Evolutionary conservation across 2,113 vertebrate genomes (phyloP), one percentile per base, ranked within the genome.

Genomic region (Capreolus pygargus): DNA sequence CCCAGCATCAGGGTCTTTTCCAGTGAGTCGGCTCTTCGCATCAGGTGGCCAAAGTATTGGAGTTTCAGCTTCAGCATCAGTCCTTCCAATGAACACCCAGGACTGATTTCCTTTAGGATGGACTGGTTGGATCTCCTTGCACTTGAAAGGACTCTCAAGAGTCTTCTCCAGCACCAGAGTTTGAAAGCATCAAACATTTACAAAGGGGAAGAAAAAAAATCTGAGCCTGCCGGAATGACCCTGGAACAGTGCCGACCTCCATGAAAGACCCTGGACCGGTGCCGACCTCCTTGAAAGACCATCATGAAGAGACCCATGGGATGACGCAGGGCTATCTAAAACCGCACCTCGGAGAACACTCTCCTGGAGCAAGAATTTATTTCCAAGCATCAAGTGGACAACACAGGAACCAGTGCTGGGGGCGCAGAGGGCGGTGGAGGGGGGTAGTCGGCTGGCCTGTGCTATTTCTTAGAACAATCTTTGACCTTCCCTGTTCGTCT

Each of bases 361-460:
- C 30, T 47, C 39, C 23, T 39, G 45, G 21, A 3, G 25, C 0
- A 16, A 27, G 25, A 27, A 58, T 14, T 23, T 15, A 78, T 6
- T 52, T 13, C 84, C 36, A 17, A 1, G 45, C 36, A 13, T 13
- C 8, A 52, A 52, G 10, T 19, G 27, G 52, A 13, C 6, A 6
- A 12, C 6, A 0, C 0, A 3, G 5, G 9, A 15, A 39, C 50
- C 12, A 9, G 2, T 0, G 1, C 8, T 15, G 8, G 17, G 64
- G 64, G 33, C n/a, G 0, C 3, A 13, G 47, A 0, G n/a, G 17
- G 30, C 1, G 1, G 1, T 1, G 33, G 47, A 50, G 9, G 7
- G 10, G 14, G n/a, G 21, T 17, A 15, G 3, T 11, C 1, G 2
- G 6, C 70, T 3, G 6, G 1, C 30, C 9, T 0, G 6, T 2